These are phyloP conservation scores for Syngnathoides biaculeatus DNA, from an alignment of 2,113 vertebrate species.

Conservation along the genomic window DNA sequence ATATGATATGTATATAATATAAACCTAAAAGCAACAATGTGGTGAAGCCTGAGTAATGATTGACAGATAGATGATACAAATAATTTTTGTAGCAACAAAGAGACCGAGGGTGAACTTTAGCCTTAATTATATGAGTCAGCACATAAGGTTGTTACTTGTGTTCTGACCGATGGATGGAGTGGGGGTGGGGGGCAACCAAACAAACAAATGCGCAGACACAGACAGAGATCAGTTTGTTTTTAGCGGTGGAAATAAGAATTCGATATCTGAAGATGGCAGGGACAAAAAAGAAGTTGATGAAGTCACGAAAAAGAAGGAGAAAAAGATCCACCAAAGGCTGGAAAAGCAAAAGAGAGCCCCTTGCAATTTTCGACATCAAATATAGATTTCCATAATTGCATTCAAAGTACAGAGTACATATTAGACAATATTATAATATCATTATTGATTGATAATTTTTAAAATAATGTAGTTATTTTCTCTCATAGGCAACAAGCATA, in stretches of 20 bases:
- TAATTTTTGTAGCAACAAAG: conserved; percentile 36
- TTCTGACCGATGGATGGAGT: conserved; percentile 19
- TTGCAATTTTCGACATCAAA: too few species aligned
- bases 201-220: conserved; percentile 48
- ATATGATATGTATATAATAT: conserved; percentile 7
- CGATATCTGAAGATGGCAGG: conserved; percentile 6
- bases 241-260: conserved; percentile 17
- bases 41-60: not conserved
- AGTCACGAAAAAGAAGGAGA: too few species aligned
- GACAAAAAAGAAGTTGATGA: conserved; percentile 29
- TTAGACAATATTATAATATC: too few species aligned
- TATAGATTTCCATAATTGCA: too few species aligned
- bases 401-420: too few species aligned
- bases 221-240: conserved; percentile 24
- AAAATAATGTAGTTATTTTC: too few species aligned
- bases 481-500: too few species aligned
- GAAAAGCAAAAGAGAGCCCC: too few species aligned
- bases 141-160: conserved; percentile 37
- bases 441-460: too few species aligned
- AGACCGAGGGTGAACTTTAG: conserved; percentile 43
- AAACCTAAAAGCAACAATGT: conserved; percentile 1
- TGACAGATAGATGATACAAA: conserved; percentile 43
- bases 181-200: conserved; percentile 48
- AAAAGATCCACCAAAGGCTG: too few species aligned
- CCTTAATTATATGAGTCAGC: conserved; percentile 64